A percentile compares a stretch with the other conserved stretches of the same genome.
These are phyloP conservation scores for Siniperca knerii DNA, from an alignment of 2,113 vertebrate species.

Conservation along the genomic window DNA sequence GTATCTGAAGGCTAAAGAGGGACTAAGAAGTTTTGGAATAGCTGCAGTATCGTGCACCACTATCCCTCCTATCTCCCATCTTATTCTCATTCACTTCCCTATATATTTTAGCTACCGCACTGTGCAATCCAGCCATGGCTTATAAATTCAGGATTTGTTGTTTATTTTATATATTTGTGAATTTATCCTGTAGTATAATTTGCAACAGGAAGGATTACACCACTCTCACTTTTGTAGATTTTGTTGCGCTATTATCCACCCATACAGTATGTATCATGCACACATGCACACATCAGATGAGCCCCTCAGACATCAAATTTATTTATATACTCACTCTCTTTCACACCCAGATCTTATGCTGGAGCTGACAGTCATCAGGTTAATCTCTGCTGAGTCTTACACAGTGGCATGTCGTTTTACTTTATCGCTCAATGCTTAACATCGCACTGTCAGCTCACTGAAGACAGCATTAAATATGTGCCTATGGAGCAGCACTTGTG, in stretches of 20 bases:
- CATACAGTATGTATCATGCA: conserved; percentile 34
- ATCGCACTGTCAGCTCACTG: conserved; percentile 66
- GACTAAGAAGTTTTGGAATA: conserved; percentile 61
- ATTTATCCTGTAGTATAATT: conserved; percentile 26
- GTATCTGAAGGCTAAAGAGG: conserved; percentile 52
- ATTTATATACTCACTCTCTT: conserved; percentile 73
- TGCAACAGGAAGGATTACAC: conserved; percentile 65
- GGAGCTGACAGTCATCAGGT: conserved; percentile 80
- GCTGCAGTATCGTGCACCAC: conserved; percentile 40
- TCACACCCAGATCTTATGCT: conserved; percentile 66
- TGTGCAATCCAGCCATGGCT: conserved; percentile 17
- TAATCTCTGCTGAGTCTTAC: conserved; percentile 81
- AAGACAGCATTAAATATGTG: conserved; percentile 50
- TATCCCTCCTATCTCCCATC: conserved; percentile 28
- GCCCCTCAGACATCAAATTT: conserved; percentile 71
- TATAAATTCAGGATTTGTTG: conserved; percentile 41
- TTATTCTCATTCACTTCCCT: conserved; percentile 21
- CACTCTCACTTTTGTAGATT: conserved; percentile 50
- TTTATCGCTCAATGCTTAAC: conserved; percentile 70
- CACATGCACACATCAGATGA: conserved; percentile 70
- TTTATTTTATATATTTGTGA: conserved; percentile 58
- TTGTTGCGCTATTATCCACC: conserved; percentile 51
- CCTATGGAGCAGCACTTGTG: conserved; percentile 18
- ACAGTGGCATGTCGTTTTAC: conserved; percentile 78
- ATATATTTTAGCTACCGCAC: conserved; percentile 25